Evolutionary conservation across 2,888 invertebrate species (phyloP).

Genomic region (Ferdinandea cuprea): DNA sequence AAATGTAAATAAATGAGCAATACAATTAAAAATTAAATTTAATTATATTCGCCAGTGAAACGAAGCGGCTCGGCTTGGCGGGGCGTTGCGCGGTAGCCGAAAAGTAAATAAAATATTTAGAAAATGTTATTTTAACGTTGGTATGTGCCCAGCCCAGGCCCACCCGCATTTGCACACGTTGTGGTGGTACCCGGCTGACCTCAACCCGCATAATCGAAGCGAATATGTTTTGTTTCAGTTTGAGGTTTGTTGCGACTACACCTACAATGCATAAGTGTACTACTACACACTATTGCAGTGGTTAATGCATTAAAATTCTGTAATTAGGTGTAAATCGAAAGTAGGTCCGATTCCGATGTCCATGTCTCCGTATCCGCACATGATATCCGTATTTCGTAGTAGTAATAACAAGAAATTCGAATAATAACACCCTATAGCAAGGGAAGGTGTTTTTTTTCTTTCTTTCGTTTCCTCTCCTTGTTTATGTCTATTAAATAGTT

Average conservation of each 20-base stretch:
- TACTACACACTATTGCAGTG: conserved; percentile 12
- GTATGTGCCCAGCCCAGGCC: neutral
- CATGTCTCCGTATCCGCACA: too few species aligned
- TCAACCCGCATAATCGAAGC: neutral
- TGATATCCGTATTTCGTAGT: neutral
- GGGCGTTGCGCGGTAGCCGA: neutral
- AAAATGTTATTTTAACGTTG: neutral
- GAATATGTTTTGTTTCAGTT: neutral
- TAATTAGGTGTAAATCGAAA: conserved; percentile 45
- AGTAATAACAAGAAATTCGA: conserved; percentile 32
- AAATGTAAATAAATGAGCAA: conserved; percentile 32
- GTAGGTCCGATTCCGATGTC: neutral
- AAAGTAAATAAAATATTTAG: conserved; percentile 25
- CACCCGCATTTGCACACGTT: too few species aligned
- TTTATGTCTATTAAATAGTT: neutral
- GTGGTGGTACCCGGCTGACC: neutral
- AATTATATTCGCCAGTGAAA: conserved; percentile 19
- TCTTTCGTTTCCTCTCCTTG: neutral
- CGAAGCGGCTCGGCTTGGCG: neutral
- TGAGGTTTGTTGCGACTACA: neutral
- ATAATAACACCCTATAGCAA: conserved; percentile 29
- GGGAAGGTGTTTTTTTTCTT: neutral
- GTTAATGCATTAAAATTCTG: conserved; percentile 41
- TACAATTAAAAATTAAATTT: conserved; percentile 55
- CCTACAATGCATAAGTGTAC: neutral